A percentile compares a stretch with the other conserved stretches of the same genome.
These are phyloP conservation scores for Cheirogaleus medius DNA, from an alignment of 2,113 vertebrate species.

Conservation along the genomic window DNA sequence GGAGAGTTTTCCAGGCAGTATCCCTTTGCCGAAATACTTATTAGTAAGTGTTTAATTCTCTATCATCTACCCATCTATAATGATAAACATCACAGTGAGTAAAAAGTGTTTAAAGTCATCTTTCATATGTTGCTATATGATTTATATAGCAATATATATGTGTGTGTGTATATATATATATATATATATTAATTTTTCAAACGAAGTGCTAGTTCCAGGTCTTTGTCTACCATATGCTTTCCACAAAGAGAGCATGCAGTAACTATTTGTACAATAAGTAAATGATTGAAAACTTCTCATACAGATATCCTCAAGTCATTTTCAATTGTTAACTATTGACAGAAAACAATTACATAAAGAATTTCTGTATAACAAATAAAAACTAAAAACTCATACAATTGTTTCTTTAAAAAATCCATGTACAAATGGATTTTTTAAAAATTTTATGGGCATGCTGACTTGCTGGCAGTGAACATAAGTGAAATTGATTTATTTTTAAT, in stretches of 20 bases:
- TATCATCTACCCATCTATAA: not conserved
- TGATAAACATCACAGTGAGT: not conserved
- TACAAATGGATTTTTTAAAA: not conserved
- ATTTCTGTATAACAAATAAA: not conserved
- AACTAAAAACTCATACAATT: not conserved
- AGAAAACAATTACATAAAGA: not conserved
- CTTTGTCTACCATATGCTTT: not conserved
- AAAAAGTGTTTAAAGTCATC: not conserved
- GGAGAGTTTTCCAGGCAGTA: not conserved
- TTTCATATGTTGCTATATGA: not conserved
- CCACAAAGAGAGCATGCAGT: not conserved
- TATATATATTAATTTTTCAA: not conserved
- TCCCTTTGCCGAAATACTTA: not conserved
- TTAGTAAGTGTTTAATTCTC: not conserved
- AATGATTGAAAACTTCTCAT: not conserved
- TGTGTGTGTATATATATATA: too few species aligned
- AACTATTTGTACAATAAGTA: not conserved
- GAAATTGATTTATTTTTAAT: not conserved
- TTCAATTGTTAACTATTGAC: not conserved
- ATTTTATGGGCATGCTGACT: not conserved
- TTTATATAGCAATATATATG: too few species aligned
- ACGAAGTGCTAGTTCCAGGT: not conserved
- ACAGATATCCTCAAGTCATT: not conserved
- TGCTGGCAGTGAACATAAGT: not conserved
- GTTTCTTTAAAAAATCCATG: not conserved